Conservation (phyloP, 2,888 invertebrate genomes). For the Dysmachus trigonus region DNA sequence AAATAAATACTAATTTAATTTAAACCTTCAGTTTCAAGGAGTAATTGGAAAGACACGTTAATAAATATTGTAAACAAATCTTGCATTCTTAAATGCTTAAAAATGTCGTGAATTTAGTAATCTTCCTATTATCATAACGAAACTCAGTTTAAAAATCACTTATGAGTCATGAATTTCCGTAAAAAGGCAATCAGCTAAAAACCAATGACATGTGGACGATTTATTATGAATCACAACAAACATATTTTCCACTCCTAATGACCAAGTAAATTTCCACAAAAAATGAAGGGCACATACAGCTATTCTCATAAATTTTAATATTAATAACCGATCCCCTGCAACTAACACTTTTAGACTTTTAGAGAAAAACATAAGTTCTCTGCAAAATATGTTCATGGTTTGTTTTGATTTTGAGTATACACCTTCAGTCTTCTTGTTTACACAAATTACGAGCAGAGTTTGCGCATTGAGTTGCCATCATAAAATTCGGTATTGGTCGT, state of each 20-base stretch:
- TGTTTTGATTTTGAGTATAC: background rate
- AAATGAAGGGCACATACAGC: background rate
- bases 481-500: background rate
- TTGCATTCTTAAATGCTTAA: background rate
- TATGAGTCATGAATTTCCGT: background rate
- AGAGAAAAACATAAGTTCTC: background rate
- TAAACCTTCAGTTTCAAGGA: too few relatives aligned
- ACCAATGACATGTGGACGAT: background rate
- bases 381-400: background rate
- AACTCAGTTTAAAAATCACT: background rate
- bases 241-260: background rate
- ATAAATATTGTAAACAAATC: background rate
- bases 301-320: background rate
- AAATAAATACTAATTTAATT: too few relatives aligned
- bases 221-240: background rate
- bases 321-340: background rate
- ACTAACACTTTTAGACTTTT: background rate
- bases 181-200: background rate
- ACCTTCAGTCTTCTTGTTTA: background rate
- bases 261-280: background rate
- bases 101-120: background rate
- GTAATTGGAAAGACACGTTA: too few relatives aligned
- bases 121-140: background rate
- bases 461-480: background rate
- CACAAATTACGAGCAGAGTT: background rate